Evolutionary conservation across 30 jellyfish, hydroid and myxozoan genomes (phyloP).

Genomic region (Rhopilema esculentum): DNA sequence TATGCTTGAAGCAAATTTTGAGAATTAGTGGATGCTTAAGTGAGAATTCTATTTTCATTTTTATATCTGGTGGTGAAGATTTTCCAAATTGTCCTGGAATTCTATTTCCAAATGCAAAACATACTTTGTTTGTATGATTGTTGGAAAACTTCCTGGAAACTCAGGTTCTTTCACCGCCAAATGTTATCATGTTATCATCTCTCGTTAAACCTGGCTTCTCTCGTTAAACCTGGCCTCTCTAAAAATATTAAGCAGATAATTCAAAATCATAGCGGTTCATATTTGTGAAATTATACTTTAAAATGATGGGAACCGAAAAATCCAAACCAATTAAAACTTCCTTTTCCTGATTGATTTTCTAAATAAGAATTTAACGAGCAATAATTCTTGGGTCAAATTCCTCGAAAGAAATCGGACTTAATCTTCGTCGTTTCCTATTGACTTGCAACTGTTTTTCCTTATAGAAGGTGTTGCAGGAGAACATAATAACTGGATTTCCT

Average conservation of each 20-base stretch:
- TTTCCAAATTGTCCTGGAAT: too few relatives aligned
- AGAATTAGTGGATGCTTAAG: too few relatives aligned
- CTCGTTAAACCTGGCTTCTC: too few relatives aligned
- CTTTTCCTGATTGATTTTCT: neutral
- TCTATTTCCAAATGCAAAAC: too few relatives aligned
- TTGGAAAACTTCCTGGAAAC: too few relatives aligned
- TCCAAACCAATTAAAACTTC: neutral
- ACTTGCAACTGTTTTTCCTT: neutral
- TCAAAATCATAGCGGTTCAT: neutral
- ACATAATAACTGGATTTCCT: constrained; percentile 47
- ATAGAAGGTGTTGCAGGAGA: constrained; percentile 12
- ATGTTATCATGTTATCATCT: too few relatives aligned
- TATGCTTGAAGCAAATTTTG: too few relatives aligned
- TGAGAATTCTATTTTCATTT: too few relatives aligned
- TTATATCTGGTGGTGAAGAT: too few relatives aligned
- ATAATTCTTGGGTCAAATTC: constrained; percentile 10
- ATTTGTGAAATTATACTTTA: neutral
- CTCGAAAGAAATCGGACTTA: constrained; percentile 18
- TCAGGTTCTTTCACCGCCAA: too few relatives aligned
- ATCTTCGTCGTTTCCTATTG: neutral
- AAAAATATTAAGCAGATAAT: neutral
- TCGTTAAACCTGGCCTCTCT: too few relatives aligned
- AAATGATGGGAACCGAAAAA: neutral
- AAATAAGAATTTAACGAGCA: neutral
- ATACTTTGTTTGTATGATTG: too few relatives aligned